These are phyloP conservation scores for Nomada fabriciana DNA, from an alignment of 2,888 invertebrate species.

Conservation along the genomic window DNA sequence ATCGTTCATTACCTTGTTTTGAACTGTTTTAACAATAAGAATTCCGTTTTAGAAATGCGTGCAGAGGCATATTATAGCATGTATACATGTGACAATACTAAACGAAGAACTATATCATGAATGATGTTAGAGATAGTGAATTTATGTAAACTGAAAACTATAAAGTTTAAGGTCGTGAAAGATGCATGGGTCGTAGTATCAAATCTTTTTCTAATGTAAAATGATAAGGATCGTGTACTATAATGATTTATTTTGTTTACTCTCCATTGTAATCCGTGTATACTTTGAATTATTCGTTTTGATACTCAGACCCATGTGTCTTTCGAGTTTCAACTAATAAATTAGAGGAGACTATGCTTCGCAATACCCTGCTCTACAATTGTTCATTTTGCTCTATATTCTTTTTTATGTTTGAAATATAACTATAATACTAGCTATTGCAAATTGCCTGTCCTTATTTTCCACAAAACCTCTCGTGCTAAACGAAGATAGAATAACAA, in stretches of 20 bases:
- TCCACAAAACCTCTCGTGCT: neutral
- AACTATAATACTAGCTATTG: slow-evolving; percentile 32
- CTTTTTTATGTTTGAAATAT: slow-evolving; percentile 12
- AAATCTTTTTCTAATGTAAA: slow-evolving; percentile 10
- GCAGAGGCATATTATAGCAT: slow-evolving; percentile 15
- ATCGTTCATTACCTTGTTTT: slow-evolving; percentile 11
- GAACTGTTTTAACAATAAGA: slow-evolving; percentile 13
- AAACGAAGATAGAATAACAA: neutral
- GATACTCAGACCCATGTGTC: slow-evolving; percentile 21
- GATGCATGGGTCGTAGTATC: slow-evolving; percentile 13
- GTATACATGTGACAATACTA: slow-evolving; percentile 22
- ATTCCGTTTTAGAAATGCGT: slow-evolving; percentile 27
- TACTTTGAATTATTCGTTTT: slow-evolving; percentile 9
- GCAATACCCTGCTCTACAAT: slow-evolving; percentile 1
- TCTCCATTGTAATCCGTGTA: slow-evolving; percentile 5
- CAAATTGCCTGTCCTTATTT: slow-evolving; percentile 17
- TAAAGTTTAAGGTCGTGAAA: slow-evolving; percentile 6
- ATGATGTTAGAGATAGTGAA: slow-evolving; percentile 41
- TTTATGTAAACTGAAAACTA: slow-evolving; percentile 22
- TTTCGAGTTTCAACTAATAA: slow-evolving; percentile 8
- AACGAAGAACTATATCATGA: slow-evolving; percentile 13
- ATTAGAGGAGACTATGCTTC: slow-evolving; percentile 31
- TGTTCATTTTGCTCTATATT: slow-evolving; percentile 9
- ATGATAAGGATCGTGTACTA: slow-evolving; percentile 1
- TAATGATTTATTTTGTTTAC: slow-evolving; percentile 13